A percentile compares a stretch with the other conserved stretches of the same genome.
These are phyloP conservation scores for Venusia cambrica DNA, from an alignment of 2,888 invertebrate species.

Conservation along the genomic window DNA sequence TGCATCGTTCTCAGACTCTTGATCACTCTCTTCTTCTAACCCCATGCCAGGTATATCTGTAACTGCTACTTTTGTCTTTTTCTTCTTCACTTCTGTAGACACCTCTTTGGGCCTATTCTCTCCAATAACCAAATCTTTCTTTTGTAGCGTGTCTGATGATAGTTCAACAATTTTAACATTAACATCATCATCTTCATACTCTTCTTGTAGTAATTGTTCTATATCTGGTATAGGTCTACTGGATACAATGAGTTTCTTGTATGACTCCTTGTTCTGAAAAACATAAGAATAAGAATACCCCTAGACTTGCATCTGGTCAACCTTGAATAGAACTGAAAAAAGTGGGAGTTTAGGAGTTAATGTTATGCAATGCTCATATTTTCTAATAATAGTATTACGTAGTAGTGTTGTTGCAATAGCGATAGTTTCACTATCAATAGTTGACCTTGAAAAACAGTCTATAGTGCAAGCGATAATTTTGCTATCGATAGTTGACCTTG, in stretches of 20 bases:
- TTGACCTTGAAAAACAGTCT: too few relatives aligned
- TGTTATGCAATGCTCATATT: too few relatives aligned
- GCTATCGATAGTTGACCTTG: too few relatives aligned
- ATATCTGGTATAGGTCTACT: conserved; percentile 86
- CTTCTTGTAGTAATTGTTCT: conserved; percentile 84
- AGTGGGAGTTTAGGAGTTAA: too few relatives aligned
- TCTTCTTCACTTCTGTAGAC: conserved; percentile 34
- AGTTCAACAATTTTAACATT: conserved; percentile 90
- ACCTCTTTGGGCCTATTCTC: conserved; percentile 79
- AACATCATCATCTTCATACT: conserved; percentile 89
- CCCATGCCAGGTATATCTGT: conserved; percentile 62
- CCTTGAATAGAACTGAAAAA: too few relatives aligned
- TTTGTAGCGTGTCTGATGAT: conserved; percentile 85
- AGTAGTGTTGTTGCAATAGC: too few relatives aligned
- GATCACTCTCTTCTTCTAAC: conserved; percentile 50
- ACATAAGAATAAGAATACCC: too few relatives aligned
- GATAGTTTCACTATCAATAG: too few relatives aligned
- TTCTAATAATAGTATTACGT: too few relatives aligned
- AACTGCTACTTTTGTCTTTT: conserved; percentile 37
- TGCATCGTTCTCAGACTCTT: conserved; percentile 48
- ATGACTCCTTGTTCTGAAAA: conserved; percentile 83
- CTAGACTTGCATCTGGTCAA: too few relatives aligned
- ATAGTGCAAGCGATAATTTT: too few relatives aligned
- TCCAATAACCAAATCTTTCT: conserved; percentile 87
- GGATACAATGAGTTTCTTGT: conserved; percentile 87